A percentile compares a stretch with the other conserved stretches of the same genome.
Conservation (phyloP, 2,888 invertebrate species). For the Sinohyriopsis cumingii region DNA sequence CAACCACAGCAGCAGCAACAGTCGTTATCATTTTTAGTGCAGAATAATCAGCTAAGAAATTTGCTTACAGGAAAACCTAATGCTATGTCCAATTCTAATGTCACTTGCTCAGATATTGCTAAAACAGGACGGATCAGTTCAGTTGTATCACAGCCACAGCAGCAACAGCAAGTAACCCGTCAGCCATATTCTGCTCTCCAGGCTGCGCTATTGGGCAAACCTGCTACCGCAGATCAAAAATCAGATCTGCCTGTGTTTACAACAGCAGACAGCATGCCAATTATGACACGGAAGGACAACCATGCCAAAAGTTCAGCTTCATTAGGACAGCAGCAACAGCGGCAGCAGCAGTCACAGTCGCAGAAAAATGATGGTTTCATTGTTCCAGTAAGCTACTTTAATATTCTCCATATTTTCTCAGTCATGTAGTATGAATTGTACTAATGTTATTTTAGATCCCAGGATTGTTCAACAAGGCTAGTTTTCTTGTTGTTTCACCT, state of each 20-base stretch:
- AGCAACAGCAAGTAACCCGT: constrained; percentile 14
- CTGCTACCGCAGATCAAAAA: background rate
- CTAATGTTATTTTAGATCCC: no score
- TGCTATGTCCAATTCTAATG: background rate
- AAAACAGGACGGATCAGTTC: constrained; percentile 4
- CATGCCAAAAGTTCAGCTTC: constrained; percentile 16
- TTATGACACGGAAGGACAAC: no score
- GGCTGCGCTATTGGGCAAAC: background rate
- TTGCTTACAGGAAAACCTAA: background rate
- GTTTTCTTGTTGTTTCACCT: no score
- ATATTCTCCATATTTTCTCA: no score
- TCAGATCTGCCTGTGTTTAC: background rate
- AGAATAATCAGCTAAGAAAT: constrained; percentile 7
- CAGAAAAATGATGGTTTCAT: constrained; percentile 13
- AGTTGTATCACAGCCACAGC: constrained; percentile 15
- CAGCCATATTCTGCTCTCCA: no score
- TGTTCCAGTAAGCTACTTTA: background rate
- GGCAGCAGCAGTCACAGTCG: constrained; percentile 22
- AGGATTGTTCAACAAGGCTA: no score
- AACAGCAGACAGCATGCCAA: constrained; percentile 10
- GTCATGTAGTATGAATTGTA: no score
- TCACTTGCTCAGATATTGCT: background rate
- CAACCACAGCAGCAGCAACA: constrained; percentile 23
- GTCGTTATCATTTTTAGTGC: constrained; percentile 10
- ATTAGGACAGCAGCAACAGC: constrained; percentile 25